These are phyloP conservation scores for Amphipyra berbera DNA, from an alignment of 2,888 invertebrate genomes.

Conservation along the genomic window DNA sequence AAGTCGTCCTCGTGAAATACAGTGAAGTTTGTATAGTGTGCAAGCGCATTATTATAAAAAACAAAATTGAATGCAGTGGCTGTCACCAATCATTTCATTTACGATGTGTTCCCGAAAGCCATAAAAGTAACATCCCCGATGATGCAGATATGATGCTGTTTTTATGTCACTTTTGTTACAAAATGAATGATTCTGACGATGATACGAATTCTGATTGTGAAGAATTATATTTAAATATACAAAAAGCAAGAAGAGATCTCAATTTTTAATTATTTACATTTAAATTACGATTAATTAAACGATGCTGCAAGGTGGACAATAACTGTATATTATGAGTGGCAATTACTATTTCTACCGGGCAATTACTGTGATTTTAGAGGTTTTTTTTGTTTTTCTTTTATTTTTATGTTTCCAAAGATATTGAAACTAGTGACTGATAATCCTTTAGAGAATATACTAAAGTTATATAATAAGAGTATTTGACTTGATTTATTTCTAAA, in stretches of 20 bases:
- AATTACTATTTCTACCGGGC: constrained; percentile 11
- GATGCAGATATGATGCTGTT: not conserved
- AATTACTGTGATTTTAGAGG: not conserved
- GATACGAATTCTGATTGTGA: not conserved
- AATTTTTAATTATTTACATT: constrained; percentile 3
- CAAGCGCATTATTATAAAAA: constrained; percentile 6
- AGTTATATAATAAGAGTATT: constrained; percentile 1
- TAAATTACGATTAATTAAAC: not conserved
- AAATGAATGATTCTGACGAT: too few relatives aligned
- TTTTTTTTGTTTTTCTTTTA: constrained; percentile 3
- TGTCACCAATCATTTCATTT: not conserved
- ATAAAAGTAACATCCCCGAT: not conserved
- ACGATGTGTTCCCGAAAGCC: not conserved
- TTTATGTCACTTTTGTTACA: too few relatives aligned
- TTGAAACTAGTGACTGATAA: constrained; percentile 7
- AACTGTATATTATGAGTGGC: constrained; percentile 7
- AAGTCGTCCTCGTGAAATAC: not conserved
- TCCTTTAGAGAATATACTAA: constrained; percentile 1
- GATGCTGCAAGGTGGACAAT: constrained; percentile 6
- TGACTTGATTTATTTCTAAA: constrained; percentile 1
- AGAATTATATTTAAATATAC: not conserved
- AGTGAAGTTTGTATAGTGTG: constrained; percentile 5
- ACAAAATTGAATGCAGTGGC: constrained; percentile 1
- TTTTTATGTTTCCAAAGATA: constrained; percentile 5
- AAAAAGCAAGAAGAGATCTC: not conserved